Evolutionary conservation across 2,888 invertebrate genomes (phyloP).

Genomic region (Bellardia bayeri): DNA sequence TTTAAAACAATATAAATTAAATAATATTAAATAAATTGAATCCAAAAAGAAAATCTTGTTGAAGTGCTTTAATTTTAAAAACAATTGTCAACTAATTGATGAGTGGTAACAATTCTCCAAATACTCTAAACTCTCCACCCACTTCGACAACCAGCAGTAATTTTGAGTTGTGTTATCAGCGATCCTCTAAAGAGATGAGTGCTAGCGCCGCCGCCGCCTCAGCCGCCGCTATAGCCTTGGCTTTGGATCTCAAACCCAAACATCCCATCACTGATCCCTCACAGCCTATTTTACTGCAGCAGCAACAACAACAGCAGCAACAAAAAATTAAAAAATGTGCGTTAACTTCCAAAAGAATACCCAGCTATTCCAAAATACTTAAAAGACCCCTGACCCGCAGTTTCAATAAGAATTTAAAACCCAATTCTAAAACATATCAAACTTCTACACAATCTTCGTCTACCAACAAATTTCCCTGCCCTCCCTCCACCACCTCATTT

Average conservation of each 20-base stretch:
- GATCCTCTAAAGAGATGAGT: conserved; percentile 70
- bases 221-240: conserved; percentile 78
- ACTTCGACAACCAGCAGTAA: conserved; percentile 63
- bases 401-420: conserved; percentile 57
- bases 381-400: conserved; percentile 69
- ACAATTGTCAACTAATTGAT: conserved; percentile 49
- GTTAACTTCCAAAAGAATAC: conserved; percentile 71
- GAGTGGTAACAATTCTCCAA: conserved; percentile 59
- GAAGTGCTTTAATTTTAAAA: conserved; percentile 4
- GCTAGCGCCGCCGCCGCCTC: conserved; percentile 80
- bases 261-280: conserved; percentile 49
- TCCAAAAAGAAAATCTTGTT: too few species aligned
- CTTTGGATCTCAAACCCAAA: conserved; percentile 80
- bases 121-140: conserved; percentile 72
- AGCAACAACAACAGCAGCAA: conserved; percentile 61
- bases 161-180: conserved; percentile 51
- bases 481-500: conserved; percentile 8
- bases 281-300: conserved; percentile 59
- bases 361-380: conserved; percentile 59
- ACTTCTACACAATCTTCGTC: conserved; percentile 2
- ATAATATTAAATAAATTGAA: too few species aligned
- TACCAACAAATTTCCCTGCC: conserved; percentile 1
- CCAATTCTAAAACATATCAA: conserved; percentile 13
- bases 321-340: conserved; percentile 79
- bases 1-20: conserved; percentile 25